Percentiles rank a stretch among this genome's conserved stretches.
Evolutionary conservation across 2,797 vertebrate genomes (phyloP).

Genomic region (Anolis apletophallus): DNA sequence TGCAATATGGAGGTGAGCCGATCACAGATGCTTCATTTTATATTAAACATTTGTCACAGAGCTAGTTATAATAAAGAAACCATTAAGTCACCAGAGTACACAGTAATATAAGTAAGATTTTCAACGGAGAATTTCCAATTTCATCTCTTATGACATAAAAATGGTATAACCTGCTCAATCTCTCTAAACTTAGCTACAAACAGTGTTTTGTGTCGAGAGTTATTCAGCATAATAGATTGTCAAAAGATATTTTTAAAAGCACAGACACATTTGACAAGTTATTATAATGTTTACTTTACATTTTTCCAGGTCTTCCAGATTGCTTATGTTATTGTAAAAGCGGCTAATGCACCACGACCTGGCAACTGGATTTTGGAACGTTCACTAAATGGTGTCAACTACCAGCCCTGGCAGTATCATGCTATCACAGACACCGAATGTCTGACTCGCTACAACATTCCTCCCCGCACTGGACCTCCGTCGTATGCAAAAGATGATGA

Average conservation of each 20-base stretch:
- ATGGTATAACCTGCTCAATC: background rate
- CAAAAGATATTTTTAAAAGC: background rate
- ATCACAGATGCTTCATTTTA: background rate
- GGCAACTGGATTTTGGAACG: slow-evolving; percentile 95
- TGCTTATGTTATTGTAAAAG: slow-evolving; percentile 94
- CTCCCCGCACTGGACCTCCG: slow-evolving; percentile 87
- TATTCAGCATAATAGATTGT: background rate
- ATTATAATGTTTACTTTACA: slow-evolving; percentile 11
- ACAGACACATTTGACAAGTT: background rate
- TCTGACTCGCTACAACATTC: slow-evolving; percentile 89
- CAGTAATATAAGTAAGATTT: background rate
- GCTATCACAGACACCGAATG: slow-evolving; percentile 95
- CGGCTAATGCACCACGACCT: slow-evolving; percentile 94
- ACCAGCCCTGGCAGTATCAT: slow-evolving; percentile 94
- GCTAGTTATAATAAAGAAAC: background rate
- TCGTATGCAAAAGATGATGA: slow-evolving; percentile 92
- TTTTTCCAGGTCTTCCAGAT: slow-evolving; percentile 91
- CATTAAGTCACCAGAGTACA: background rate
- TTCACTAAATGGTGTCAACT: slow-evolving; percentile 88
- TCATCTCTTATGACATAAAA: background rate
- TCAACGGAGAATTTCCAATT: background rate
- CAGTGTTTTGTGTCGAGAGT: background rate
- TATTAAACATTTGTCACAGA: background rate
- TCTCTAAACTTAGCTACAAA: background rate
- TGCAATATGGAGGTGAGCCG: too few species aligned